These are phyloP conservation scores for Morpho helenor DNA, from an alignment of 2,888 invertebrate species.

Conservation along the genomic window DNA sequence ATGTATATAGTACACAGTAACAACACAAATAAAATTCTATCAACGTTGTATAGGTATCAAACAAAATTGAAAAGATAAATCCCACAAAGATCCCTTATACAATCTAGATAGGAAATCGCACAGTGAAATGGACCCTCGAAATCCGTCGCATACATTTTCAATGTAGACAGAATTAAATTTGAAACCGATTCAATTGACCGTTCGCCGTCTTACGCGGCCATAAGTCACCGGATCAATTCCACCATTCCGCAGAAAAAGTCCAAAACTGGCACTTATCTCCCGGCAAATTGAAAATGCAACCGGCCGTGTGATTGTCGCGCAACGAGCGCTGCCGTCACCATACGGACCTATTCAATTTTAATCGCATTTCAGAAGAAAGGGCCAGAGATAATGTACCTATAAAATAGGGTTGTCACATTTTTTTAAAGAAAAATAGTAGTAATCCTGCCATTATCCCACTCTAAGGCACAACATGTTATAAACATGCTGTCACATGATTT, in stretches of 20 bases:
- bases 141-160: slow-evolving; percentile 23
- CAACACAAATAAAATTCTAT: too few species aligned
- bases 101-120: slow-evolving; percentile 2
- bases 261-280: slow-evolving; percentile 74
- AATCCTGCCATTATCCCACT: too few species aligned
- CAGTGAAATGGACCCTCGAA: slow-evolving; percentile 21
- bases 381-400: slow-evolving; percentile 70
- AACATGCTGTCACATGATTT: too few species aligned
- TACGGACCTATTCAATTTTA: slow-evolving; percentile 79
- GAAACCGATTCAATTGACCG: slow-evolving; percentile 65
- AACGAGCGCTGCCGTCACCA: slow-evolving; percentile 68
- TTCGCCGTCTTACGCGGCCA: slow-evolving; percentile 61
- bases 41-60: too few species aligned
- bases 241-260: slow-evolving; percentile 71
- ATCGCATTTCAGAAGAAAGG: slow-evolving; percentile 78
- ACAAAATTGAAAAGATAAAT: neutral
- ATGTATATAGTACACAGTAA: too few species aligned
- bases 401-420: slow-evolving; percentile 33
- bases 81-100: neutral
- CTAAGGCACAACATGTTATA: too few species aligned
- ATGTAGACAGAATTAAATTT: slow-evolving; percentile 39
- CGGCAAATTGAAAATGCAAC: slow-evolving; percentile 78
- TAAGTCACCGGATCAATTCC: slow-evolving; percentile 78
- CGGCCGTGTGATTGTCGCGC: slow-evolving; percentile 76
- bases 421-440: too few species aligned